Evolutionary conservation across 2,113 vertebrate genomes (phyloP), one percentile per base, ranked within the genome.

Genomic region (rabbit (Oryctolagus cuniculus)): DNA sequence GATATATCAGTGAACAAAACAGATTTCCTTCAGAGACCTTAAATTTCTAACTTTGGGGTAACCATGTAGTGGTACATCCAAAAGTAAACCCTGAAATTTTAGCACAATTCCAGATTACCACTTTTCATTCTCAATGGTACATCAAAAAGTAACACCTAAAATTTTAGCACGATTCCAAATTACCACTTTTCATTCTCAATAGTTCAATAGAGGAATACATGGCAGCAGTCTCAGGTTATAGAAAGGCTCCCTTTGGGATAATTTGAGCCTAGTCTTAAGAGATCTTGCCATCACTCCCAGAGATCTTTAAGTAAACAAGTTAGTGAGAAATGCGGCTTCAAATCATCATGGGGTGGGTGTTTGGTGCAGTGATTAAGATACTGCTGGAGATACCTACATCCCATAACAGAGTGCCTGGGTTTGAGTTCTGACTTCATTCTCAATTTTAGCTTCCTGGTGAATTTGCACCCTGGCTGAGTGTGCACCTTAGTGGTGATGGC

Each of bases 101-200:
- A 61, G n/a, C 34, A 74, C 6, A 79, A 27, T 66, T 89, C 61
- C 36, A 77, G 88, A 72, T 77, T 78, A 73, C 29, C 27, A 67
- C 49, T 93, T 88, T 89, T 75, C 17, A 44, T 94, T 95, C 79
- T 89, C 25, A 78, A 88, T 31, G 58, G 31, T 88, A 38, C 38
- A 89, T 29, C 49, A 1, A 86, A 58, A 29, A 75, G 25, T 67
- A 82, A 92, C 51, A 75, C 27, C 55, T 81, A 90, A 77, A 38
- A 67, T 89, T 84, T 92, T 53, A 61, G n/a, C 34, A 74, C 6
- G 74, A 27, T 66, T 89, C 61, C 36, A 77, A 90, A 77, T 77
- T 78, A 78, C 29, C 27, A 67, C 49, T 93, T 88, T 89, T 75
- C 17, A 44, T 94, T 95, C 79, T 89, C 25, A 78, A 91, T 31